phyloP scores from a whole-genome alignment of 1,140 invertebrate species.

The Coptotermes formosanus region DNA sequence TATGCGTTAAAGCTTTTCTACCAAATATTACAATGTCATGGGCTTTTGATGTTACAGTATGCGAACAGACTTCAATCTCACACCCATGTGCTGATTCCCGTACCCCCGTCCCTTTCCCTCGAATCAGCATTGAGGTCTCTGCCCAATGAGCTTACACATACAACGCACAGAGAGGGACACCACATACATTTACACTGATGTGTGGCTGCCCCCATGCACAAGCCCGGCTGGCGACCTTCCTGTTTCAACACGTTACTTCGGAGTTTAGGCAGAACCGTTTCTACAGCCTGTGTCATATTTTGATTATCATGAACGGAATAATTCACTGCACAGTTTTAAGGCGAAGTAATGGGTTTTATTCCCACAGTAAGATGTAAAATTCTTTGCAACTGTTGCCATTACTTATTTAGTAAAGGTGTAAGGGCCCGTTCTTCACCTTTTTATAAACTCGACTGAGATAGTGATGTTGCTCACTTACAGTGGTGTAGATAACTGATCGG shows the following conservation, averaged over 20 bases:
- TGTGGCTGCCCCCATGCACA: neutral
- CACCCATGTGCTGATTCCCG: neutral
- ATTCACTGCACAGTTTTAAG: too few relatives aligned
- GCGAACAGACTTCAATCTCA: neutral
- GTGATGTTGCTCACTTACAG: too few relatives aligned
- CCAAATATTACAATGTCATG: neutral
- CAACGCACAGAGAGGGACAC: neutral
- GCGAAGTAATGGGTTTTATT: too few relatives aligned
- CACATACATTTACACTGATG: neutral
- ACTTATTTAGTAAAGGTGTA: too few relatives aligned
- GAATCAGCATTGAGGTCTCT: neutral
- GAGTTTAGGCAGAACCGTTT: neutral
- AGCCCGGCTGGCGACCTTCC: neutral
- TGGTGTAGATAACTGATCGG: too few relatives aligned
- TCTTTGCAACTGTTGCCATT: too few relatives aligned
- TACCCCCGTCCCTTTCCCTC: neutral
- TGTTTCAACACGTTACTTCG: neutral
- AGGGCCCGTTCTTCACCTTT: too few relatives aligned
- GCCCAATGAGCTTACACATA: neutral
- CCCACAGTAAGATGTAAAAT: too few relatives aligned
- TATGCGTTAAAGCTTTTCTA: neutral
- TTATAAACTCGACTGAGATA: too few relatives aligned
- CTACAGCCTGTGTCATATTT: neutral
- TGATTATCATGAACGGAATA: neutral
- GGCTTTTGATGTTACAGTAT: neutral